Conservation (phyloP, 2,888 invertebrate species). For the Limnephilus auricula region DNA sequence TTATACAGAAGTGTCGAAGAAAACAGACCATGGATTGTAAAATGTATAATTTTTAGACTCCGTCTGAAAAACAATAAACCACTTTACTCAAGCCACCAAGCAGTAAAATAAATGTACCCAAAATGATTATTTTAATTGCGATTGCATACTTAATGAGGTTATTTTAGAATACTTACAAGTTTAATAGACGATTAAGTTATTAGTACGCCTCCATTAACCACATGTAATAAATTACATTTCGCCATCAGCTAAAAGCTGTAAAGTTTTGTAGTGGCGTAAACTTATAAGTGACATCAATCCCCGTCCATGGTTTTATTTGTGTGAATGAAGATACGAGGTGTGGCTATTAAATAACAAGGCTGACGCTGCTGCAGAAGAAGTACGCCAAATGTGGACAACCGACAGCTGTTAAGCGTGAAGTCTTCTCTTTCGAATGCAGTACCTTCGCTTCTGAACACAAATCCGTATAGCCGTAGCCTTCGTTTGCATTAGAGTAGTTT, state of each 20-base stretch:
- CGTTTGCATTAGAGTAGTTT: too few species aligned
- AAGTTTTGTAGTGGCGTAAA: slow-evolving; percentile 39
- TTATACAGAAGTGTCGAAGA: too few species aligned
- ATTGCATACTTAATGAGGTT: background rate
- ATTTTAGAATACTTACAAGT: background rate
- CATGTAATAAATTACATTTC: slow-evolving; percentile 32
- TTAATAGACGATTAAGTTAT: background rate
- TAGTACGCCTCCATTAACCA: slow-evolving; percentile 4
- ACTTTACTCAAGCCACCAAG: background rate
- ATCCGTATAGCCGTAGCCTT: too few species aligned
- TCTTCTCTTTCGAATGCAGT: too few species aligned
- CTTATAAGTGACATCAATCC: slow-evolving; percentile 36
- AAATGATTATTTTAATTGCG: background rate
- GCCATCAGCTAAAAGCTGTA: background rate
- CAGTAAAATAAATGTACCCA: background rate
- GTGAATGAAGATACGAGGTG: slow-evolving; percentile 6
- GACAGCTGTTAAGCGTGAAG: too few species aligned
- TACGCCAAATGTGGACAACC: too few species aligned
- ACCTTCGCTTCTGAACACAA: too few species aligned
- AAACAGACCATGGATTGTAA: too few species aligned
- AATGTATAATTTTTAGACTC: background rate
- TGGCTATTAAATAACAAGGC: too few species aligned
- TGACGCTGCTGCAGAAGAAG: too few species aligned
- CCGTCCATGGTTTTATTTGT: slow-evolving; percentile 26
- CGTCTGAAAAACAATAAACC: background rate